These are phyloP conservation scores for Scrobipalpa costella DNA, from an alignment of 2,888 invertebrate species.

Conservation along the genomic window DNA sequence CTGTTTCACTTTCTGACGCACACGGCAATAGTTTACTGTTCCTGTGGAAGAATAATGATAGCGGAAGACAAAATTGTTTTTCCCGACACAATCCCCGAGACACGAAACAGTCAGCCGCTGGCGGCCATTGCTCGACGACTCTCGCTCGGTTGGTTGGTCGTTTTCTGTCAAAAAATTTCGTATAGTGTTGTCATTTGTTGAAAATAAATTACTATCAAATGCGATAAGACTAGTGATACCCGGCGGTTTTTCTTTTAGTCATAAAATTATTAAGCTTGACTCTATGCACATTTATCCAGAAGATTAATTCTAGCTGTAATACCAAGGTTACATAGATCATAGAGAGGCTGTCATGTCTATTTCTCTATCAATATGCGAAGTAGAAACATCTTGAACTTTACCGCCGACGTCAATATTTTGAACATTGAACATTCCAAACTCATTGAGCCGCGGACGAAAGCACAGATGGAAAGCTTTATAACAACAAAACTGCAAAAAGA, in stretches of 20 bases:
- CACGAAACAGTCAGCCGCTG: slow-evolving; percentile 48
- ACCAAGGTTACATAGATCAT: not conserved
- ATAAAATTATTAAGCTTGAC: no score
- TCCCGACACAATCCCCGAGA: slow-evolving; percentile 45
- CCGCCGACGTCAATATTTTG: no score
- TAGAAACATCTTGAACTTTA: no score
- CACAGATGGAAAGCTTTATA: no score
- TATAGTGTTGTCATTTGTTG: not conserved
- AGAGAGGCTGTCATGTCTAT: no score
- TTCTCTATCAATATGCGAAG: no score
- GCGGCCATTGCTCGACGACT: slow-evolving; percentile 38
- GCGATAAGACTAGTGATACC: not conserved
- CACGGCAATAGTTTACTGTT: slow-evolving; percentile 36
- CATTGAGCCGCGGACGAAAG: no score
- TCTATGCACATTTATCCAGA: no score
- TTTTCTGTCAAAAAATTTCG: not conserved
- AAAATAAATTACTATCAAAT: slow-evolving; percentile 6
- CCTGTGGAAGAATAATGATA: slow-evolving; percentile 39
- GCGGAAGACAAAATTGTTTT: slow-evolving; percentile 39
- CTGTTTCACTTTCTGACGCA: slow-evolving; percentile 39
- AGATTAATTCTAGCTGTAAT: no score
- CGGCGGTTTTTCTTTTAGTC: not conserved
- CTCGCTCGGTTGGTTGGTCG: slow-evolving; percentile 19
- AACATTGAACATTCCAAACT: no score
- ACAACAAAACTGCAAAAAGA: no score